phyloP scores from a whole-genome alignment of 2,113 vertebrate genomes.

The Microcebus murinus region DNA sequence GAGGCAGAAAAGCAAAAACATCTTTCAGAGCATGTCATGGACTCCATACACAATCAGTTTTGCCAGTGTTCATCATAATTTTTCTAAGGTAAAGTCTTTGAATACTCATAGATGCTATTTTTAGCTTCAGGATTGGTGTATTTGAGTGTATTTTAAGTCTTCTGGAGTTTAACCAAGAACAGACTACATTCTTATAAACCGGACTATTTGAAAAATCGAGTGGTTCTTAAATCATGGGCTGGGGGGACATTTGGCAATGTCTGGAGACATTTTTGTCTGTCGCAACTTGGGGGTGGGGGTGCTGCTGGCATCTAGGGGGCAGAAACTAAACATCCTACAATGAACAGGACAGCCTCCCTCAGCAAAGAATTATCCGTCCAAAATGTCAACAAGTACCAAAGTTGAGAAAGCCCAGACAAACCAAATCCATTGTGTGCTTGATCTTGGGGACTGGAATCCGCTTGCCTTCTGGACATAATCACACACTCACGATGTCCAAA shows the following conservation, averaged over 20 bases:
- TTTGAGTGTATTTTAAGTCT: background rate
- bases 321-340: background rate
- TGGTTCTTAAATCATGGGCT: background rate
- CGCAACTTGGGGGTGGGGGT: background rate
- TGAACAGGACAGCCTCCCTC: background rate
- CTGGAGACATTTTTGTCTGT: background rate
- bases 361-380: background rate
- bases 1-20: background rate
- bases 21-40: background rate
- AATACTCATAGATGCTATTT: conserved; percentile 1
- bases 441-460: background rate
- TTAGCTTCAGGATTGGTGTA: background rate
- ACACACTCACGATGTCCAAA: background rate
- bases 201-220: background rate
- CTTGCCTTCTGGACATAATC: background rate
- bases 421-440: background rate
- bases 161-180: background rate
- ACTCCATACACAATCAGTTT: background rate
- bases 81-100: conserved; percentile 8
- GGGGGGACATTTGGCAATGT: background rate
- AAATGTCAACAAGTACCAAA: background rate
- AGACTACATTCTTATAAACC: background rate
- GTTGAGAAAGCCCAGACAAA: background rate
- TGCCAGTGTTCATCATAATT: background rate
- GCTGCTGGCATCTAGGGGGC: background rate